phyloP scores from a whole-genome alignment of 2,888 invertebrate genomes.

The Limenitis camilla region DNA sequence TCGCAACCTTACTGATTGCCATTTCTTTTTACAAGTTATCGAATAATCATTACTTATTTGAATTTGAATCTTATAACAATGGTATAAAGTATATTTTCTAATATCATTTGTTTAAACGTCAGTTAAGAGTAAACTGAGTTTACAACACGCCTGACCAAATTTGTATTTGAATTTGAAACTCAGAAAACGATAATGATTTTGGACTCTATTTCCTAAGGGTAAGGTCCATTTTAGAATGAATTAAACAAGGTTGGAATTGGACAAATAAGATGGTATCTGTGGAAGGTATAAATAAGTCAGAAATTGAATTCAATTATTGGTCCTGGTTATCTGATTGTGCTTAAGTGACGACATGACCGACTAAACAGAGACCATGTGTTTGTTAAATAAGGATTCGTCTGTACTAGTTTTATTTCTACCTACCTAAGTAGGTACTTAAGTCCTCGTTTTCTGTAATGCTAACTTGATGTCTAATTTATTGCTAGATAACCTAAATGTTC shows the following conservation, averaged over 20 bases:
- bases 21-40: conserved; percentile 2
- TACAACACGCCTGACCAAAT: conserved; percentile 11
- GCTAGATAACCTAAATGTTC: no score
- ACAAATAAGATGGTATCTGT: conserved; percentile 23
- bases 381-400: no score
- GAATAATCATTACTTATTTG: not conserved
- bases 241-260: conserved; percentile 6
- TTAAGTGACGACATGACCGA: conserved; percentile 16
- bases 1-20: conserved; percentile 1
- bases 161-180: conserved; percentile 5
- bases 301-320: conserved; percentile 32
- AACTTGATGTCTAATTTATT: no score
- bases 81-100: not conserved
- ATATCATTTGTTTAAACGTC: not conserved
- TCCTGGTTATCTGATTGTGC: conserved; percentile 23
- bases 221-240: conserved; percentile 10
- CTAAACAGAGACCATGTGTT: conserved; percentile 1
- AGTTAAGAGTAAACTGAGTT: conserved; percentile 5
- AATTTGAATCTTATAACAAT: not conserved
- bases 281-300: conserved; percentile 21
- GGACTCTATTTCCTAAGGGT: not conserved
- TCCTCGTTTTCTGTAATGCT: no score
- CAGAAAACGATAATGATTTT: not conserved
- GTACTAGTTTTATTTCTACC: no score
- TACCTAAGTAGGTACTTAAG: no score